A percentile compares a stretch with the other conserved stretches of the same genome.
phyloP scores from a whole-genome alignment of 2,888 invertebrate genomes.

The Rhogogaster chlorosoma region DNA sequence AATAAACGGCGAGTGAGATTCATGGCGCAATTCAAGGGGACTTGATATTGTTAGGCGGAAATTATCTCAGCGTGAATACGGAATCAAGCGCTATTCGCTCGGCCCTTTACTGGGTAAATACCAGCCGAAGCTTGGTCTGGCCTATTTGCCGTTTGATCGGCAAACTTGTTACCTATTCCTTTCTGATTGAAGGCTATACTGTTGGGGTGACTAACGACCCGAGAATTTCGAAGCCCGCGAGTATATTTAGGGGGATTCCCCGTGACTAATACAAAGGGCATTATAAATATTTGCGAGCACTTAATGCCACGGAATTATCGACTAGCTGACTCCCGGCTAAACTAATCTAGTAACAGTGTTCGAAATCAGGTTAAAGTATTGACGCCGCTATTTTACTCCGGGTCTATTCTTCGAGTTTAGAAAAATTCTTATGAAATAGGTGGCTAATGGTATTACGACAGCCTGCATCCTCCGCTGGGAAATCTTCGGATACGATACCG shows the following conservation, averaged over 20 bases:
- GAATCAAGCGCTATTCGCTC: slow-evolving; percentile 38
- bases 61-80: slow-evolving; percentile 63
- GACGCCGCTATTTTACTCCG: too few relatives aligned
- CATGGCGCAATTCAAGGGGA: slow-evolving; percentile 69
- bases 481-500: slow-evolving; percentile 63
- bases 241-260: neutral
- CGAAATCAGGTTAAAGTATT: neutral
- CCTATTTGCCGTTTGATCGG: slow-evolving; percentile 23
- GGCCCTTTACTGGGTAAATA: slow-evolving; percentile 24
- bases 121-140: neutral
- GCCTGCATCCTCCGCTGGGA: slow-evolving; percentile 61
- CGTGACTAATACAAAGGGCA: neutral
- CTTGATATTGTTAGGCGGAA: slow-evolving; percentile 69
- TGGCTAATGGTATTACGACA: slow-evolving; percentile 58
- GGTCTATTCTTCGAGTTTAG: neutral
- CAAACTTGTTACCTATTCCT: slow-evolving; percentile 35
- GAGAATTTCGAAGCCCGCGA: neutral
- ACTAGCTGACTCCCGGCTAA: neutral
- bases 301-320: slow-evolving; percentile 26
- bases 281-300: neutral
- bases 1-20: slow-evolving; percentile 69
- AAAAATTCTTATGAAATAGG: slow-evolving; percentile 61
- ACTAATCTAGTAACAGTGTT: neutral
- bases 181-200: slow-evolving; percentile 29
- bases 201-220: slow-evolving; percentile 25